Conservation (phyloP, 37 sponge, comb jelly and placozoan species). For the Amphimedon queenslandica region DNA sequence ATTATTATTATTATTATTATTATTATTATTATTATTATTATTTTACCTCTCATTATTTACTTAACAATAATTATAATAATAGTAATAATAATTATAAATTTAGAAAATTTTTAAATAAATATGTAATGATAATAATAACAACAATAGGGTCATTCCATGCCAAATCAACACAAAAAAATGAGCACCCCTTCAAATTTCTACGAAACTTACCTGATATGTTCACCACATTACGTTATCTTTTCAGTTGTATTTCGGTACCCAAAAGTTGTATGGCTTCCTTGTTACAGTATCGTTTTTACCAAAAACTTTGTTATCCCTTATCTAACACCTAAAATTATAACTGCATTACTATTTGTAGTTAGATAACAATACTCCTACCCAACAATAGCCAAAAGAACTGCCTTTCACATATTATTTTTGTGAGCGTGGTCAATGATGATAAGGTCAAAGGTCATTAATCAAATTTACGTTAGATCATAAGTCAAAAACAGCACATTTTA, state of each 20-base stretch:
- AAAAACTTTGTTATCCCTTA: too few relatives aligned
- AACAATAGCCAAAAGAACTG: background rate
- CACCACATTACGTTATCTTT: background rate
- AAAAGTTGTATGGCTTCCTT: background rate
- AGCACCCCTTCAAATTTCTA: background rate
- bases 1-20: too few relatives aligned
- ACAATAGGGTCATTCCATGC: too few relatives aligned
- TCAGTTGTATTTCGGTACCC: background rate
- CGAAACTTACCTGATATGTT: background rate
- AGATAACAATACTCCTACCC: background rate
- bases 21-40: too few relatives aligned
- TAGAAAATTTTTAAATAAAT: too few relatives aligned
- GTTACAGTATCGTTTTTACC: background rate
- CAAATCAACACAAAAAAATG: conserved; percentile 3
- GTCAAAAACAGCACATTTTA: background rate
- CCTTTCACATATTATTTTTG: background rate
- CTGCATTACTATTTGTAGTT: background rate
- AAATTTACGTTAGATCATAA: background rate
- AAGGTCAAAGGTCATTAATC: background rate
- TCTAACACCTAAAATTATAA: background rate
- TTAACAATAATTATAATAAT: too few relatives aligned
- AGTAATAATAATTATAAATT: too few relatives aligned
- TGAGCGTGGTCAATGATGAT: background rate
- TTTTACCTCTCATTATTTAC: too few relatives aligned
- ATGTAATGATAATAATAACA: too few relatives aligned